Evolutionary conservation across 2,797 vertebrate species (phyloP), one percentile per base, ranked within the genome.

Genomic region (Rhyacichthys aspro): DNA sequence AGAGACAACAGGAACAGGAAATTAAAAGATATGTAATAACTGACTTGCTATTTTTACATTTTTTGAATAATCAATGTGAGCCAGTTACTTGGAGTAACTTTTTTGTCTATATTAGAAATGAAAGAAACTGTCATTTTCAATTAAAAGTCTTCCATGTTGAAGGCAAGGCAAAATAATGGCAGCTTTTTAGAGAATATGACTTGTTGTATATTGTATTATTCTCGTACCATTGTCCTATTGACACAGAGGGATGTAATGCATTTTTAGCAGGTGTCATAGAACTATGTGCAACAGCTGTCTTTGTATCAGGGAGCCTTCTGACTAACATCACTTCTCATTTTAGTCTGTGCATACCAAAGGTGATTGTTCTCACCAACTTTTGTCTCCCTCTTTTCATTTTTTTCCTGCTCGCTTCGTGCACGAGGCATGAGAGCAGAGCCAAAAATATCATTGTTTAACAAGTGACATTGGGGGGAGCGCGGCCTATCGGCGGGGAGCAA

Each of bases 371-470:
- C 46, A 50, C 61, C 70, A 79, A 60, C 62, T 59, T 58, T 65
- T 32, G 47, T 19, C 45, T 70, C 61, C 81, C 47, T 54, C 62
- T 53, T 50, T 56, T 56, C 59, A 48, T 55, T 55, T 65, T 50
- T 61, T 23, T 59, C 9, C 18, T 8, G 36, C 49, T 52, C 34
- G 41, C 52, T 79, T 78, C 59, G 72, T 69, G 57, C 53, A 38
- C 65, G 69, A 80, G 53, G 77, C 64, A 86, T 89, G 82, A 89
- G 74, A 82, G 67, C 80, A 77, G 49, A 66, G 74, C 83, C 83
- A 88, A 87, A 92, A 92, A 93, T 93, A 90, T 73, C 82, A 83
- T 60, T 54, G 78, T 74, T 77, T 73, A 59, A 73, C 67, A 75
- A 69, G 70, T 86, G 83, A 82, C 85, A 87, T 79, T 87, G 78